Evolutionary conservation across 2,797 vertebrate genomes (phyloP).

Genomic region (Uromys caudimaculatus): DNA sequence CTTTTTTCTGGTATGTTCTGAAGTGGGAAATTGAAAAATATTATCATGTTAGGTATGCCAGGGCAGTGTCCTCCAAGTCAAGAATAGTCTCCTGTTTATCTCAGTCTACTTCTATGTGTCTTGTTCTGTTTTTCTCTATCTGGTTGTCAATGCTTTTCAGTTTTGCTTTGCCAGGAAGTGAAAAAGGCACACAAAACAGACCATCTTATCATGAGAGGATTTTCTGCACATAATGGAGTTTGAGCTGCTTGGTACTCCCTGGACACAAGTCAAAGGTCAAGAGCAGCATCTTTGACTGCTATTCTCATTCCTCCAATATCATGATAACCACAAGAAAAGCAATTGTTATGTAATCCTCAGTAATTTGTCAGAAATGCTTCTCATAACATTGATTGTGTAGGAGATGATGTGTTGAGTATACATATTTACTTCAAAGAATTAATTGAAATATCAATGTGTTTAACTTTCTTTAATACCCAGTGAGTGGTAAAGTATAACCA

Average conservation of each 20-base stretch:
- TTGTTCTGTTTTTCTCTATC: neutral
- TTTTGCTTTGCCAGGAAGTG: conserved; percentile 43
- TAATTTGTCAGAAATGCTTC: conserved; percentile 33
- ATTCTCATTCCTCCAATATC: neutral
- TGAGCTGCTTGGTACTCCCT: neutral
- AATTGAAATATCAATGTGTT: neutral
- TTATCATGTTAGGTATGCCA: conserved; percentile 61
- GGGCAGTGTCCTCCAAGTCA: conserved; percentile 23
- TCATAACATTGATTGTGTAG: neutral
- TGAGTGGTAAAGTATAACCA: neutral
- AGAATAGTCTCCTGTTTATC: neutral
- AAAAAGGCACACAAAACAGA: conserved; percentile 11
- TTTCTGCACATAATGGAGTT: conserved; percentile 26
- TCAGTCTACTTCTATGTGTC: neutral
- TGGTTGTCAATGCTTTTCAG: neutral
- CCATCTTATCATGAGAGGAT: neutral
- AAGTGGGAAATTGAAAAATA: conserved; percentile 69
- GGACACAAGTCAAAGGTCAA: neutral
- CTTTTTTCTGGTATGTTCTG: conserved; percentile 61
- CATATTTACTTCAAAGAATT: neutral
- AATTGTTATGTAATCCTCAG: neutral
- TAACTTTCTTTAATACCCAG: neutral
- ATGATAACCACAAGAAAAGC: neutral
- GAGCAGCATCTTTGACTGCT: neutral
- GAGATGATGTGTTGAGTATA: neutral